phyloP scores from a whole-genome alignment of 2,113 vertebrate species.

The Trachemys scripta region DNA sequence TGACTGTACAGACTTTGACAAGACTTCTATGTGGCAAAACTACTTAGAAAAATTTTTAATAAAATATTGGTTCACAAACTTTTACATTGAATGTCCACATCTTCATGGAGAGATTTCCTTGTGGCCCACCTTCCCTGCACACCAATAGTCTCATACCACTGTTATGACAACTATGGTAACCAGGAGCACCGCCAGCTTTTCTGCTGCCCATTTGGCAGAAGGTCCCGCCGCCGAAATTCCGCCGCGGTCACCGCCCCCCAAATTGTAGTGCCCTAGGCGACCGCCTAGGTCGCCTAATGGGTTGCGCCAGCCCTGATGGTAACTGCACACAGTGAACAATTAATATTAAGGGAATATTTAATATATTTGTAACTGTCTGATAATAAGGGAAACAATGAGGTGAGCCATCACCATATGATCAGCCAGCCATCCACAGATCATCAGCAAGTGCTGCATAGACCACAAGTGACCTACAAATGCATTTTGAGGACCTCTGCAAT shows the following conservation, averaged over 20 bases:
- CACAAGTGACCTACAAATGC: not conserved
- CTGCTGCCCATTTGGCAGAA: too few relatives aligned
- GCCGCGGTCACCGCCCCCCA: too few relatives aligned
- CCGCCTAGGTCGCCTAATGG: too few relatives aligned
- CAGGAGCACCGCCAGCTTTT: too few relatives aligned
- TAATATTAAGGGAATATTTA: not conserved
- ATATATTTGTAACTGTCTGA: not conserved
- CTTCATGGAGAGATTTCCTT: not conserved
- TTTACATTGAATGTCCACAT: not conserved
- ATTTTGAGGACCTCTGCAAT: not conserved
- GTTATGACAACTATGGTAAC: not conserved
- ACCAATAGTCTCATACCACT: not conserved
- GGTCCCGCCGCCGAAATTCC: too few relatives aligned
- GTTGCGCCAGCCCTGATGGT: not conserved
- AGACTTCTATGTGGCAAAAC: not conserved
- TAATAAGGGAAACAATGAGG: not conserved
- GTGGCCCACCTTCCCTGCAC: not conserved
- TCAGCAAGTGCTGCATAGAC: not conserved
- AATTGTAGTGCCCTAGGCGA: too few relatives aligned
- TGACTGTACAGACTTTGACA: not conserved
- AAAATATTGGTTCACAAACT: not conserved
- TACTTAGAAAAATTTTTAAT: not conserved
- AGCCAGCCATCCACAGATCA: not conserved
- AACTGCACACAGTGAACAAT: not conserved
- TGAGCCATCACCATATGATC: not conserved